These are phyloP conservation scores for Melanostoma mellinum DNA, from an alignment of 2,888 invertebrate species.

Conservation along the genomic window DNA sequence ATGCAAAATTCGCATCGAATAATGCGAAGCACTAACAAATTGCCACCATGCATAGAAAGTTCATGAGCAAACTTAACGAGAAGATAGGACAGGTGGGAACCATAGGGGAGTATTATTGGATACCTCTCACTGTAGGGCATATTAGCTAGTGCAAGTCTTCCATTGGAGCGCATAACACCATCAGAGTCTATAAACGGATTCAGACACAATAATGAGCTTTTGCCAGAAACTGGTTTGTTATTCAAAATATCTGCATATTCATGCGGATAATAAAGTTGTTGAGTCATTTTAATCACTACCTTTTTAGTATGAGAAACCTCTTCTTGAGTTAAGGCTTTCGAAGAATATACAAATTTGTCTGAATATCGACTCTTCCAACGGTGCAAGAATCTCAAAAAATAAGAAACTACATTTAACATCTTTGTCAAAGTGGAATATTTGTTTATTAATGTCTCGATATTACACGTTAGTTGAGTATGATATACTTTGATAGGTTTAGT, in stretches of 20 bases:
- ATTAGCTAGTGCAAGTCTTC: neutral
- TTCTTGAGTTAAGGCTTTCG: slow-evolving; percentile 1
- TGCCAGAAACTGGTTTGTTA: neutral
- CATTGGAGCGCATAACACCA: neutral
- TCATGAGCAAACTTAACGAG: neutral
- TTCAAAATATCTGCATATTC: neutral
- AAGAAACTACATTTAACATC: neutral
- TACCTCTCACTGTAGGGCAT: neutral
- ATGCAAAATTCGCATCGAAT: slow-evolving; percentile 4
- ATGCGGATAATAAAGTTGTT: neutral
- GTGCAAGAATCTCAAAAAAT: neutral
- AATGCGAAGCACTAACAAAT: neutral
- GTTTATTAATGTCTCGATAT: neutral
- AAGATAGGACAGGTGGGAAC: neutral
- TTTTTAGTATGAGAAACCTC: neutral
- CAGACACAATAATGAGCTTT: neutral
- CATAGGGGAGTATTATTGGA: neutral
- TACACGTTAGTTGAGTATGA: neutral
- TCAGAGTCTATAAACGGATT: neutral
- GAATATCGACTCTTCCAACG: neutral
- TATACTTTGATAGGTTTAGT: neutral
- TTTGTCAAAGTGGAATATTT: neutral
- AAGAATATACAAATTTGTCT: neutral
- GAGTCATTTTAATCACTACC: too few relatives aligned
- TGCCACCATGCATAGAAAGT: neutral